Evolutionary conservation across 2,113 vertebrate species (phyloP).

Genomic region (Crotalus tigris): DNA sequence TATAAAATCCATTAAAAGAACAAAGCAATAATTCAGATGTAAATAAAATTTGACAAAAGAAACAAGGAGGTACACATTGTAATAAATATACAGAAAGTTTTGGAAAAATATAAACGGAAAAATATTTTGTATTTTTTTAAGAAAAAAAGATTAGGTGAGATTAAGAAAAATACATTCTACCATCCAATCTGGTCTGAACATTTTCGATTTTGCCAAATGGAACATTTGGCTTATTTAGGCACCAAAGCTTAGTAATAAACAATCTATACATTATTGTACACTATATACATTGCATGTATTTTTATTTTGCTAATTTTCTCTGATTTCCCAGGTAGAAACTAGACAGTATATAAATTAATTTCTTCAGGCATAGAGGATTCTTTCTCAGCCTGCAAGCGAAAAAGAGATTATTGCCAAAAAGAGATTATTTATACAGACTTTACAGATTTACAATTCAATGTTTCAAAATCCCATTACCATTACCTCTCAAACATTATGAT

Average conservation of each 20-base stretch:
- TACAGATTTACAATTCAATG: not conserved
- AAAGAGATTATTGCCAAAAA: not conserved
- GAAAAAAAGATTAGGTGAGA: not conserved
- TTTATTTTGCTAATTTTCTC: not conserved
- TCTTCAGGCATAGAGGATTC: not conserved
- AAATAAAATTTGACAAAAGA: not conserved
- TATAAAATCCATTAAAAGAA: not conserved
- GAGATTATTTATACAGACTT: not conserved
- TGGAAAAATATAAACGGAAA: not conserved
- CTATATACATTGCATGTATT: no score
- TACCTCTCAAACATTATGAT: slow-evolving; percentile 37
- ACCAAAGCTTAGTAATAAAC: not conserved
- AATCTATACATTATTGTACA: not conserved
- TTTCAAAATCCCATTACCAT: slow-evolving; percentile 20
- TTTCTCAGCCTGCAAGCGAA: not conserved
- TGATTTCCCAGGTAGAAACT: not conserved
- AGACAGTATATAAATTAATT: not conserved
- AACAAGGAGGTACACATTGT: not conserved
- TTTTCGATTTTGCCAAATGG: not conserved
- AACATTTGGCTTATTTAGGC: not conserved
- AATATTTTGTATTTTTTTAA: not conserved
- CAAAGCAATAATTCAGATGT: not conserved
- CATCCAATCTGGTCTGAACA: not conserved
- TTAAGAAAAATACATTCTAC: not conserved
- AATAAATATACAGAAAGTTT: not conserved